Evolutionary conservation across 1,140 invertebrate species (phyloP), one percentile per base, ranked within the genome.

Genomic region (Acromyrmex charruanus): DNA sequence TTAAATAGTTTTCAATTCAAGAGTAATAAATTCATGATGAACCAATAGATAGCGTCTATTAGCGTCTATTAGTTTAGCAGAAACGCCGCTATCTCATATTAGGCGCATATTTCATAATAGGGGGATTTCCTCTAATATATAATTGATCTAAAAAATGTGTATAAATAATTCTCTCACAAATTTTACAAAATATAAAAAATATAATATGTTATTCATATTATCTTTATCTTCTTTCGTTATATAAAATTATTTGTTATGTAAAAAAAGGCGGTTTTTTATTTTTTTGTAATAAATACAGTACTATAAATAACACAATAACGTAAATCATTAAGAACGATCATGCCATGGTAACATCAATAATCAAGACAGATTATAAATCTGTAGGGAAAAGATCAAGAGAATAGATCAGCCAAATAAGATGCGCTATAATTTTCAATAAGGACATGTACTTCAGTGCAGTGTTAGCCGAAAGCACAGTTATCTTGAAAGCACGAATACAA

Each of bases 381-480:
- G 21, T 12, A 77, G 35, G 55, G 21, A 59, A 77, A 61, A 77
- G 35, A 55, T 59, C 55, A 61, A 61, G 55, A 39, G 44, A 25
- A 71, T 51, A 71, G n/a, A 77, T 77, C 12, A n/a, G 31, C 7
- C 55, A 35, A 77, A 25, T 77, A 39, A n/a, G 12, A n/a, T 58
- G 53, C 31, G 55, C 53, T 14, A 59, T 77, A 77, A 77, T 77
- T 77, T 77, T n/a, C 55, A 14, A 59, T 59, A 75, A 75, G 72
- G 14, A 21, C 44, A 10, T 44, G 3, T 16, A 39, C 21, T 7
- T 28, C 16, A 28, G 21, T 28, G 35, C 10, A 16, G 21, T 9
- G 55, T 59, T 61, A 44, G 55, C 21, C 55, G 21, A 21, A 21
- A 21, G 21, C 21, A 21, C 21, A 21, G 21, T 21, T 63, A 63